Percentiles rank a stretch among this genome's conserved stretches.
phyloP scores from a whole-genome alignment of 2,888 invertebrate genomes.

The Drosophila basisetae region DNA sequence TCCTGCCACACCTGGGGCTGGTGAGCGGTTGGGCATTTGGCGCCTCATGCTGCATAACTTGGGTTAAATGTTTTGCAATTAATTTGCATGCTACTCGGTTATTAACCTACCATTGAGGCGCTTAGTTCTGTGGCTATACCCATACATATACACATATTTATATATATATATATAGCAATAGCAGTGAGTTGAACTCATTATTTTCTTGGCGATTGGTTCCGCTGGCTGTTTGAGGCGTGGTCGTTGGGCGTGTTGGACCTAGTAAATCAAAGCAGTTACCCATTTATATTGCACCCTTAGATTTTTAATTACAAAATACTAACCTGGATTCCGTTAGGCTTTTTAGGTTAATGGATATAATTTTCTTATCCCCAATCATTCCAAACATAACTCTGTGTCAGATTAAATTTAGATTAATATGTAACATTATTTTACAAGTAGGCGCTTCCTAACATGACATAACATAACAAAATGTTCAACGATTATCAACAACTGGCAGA shows the following conservation, averaged over 20 bases:
- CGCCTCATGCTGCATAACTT: slow-evolving; percentile 24
- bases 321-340: not conserved
- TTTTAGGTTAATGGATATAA: slow-evolving; percentile 6
- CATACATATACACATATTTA: not conserved
- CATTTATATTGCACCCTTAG: slow-evolving; percentile 12
- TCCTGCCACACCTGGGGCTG: slow-evolving; percentile 10
- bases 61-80: slow-evolving; percentile 77
- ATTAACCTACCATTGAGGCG: slow-evolving; percentile 70
- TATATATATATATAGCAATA: not conserved
- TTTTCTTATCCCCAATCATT: not conserved
- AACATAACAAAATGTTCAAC: not conserved
- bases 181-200: slow-evolving; percentile 42
- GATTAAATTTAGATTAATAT: not conserved
- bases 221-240: slow-evolving; percentile 11
- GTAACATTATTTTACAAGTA: not conserved
- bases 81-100: slow-evolving; percentile 78
- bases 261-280: slow-evolving; percentile 60
- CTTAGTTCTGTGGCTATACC: slow-evolving; percentile 7
- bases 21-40: slow-evolving; percentile 5
- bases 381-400: not conserved
- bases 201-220: slow-evolving; percentile 31
- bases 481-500: not conserved
- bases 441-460: not conserved
- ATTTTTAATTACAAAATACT: slow-evolving; percentile 31
- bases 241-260: slow-evolving; percentile 55